Percentiles rank a stretch among this genome's conserved stretches.
Evolutionary conservation across 2,797 vertebrate genomes (phyloP).

Genomic region (Nyctibius grandis): DNA sequence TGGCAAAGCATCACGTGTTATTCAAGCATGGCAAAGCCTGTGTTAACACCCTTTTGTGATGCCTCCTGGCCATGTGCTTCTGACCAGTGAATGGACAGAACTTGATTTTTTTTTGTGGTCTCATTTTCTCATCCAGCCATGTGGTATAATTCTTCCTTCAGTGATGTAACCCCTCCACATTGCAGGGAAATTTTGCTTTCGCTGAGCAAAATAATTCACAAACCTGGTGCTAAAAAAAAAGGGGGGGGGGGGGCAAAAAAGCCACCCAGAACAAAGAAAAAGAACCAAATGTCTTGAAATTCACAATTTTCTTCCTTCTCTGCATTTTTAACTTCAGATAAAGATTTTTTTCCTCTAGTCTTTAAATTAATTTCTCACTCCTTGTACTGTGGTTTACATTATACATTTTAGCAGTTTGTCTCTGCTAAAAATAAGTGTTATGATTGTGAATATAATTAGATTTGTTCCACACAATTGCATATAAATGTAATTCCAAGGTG

Average conservation of each 20-base stretch:
- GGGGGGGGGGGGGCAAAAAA: too few relatives aligned
- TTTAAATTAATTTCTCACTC: not conserved
- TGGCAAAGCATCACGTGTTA: not conserved
- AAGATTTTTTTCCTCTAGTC: not conserved
- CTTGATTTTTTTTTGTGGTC: not conserved
- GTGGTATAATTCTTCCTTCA: not conserved
- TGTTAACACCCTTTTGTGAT: not conserved
- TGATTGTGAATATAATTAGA: slow-evolving; percentile 63
- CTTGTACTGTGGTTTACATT: slow-evolving; percentile 11
- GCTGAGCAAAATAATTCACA: not conserved
- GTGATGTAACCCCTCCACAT: not conserved
- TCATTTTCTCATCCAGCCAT: not conserved
- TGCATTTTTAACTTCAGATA: not conserved
- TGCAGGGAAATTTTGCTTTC: not conserved
- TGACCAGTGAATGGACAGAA: not conserved
- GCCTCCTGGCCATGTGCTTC: not conserved
- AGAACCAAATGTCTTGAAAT: not conserved
- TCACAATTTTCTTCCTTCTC: not conserved
- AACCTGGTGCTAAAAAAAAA: not conserved
- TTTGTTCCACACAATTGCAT: slow-evolving; percentile 42
- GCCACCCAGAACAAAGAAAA: not conserved
- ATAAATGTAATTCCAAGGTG: slow-evolving; percentile 28
- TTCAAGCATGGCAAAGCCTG: not conserved
- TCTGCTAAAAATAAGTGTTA: slow-evolving; percentile 48
- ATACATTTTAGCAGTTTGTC: slow-evolving; percentile 30